phyloP scores from a whole-genome alignment of 2,888 invertebrate genomes.

The Augochlorella aurata region DNA sequence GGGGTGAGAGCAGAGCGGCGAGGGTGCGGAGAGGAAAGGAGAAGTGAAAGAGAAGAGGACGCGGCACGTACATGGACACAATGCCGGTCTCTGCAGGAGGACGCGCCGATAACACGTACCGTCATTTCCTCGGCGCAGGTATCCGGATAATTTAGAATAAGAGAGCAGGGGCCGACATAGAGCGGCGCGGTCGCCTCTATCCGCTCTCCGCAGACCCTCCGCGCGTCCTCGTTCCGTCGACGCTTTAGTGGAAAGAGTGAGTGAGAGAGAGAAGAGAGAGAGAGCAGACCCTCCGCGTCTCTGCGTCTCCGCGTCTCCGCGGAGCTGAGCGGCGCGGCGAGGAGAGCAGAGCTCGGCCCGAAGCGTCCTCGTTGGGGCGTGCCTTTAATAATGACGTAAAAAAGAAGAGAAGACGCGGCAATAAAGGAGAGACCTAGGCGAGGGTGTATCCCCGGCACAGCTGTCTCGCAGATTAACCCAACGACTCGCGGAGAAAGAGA shows the following conservation, averaged over 20 bases:
- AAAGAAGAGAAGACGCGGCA: slow-evolving; percentile 68
- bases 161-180: slow-evolving; percentile 56
- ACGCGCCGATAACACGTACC: slow-evolving; percentile 63
- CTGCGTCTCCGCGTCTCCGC: slow-evolving; percentile 1
- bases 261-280: background rate
- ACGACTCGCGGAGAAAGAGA: slow-evolving; percentile 55
- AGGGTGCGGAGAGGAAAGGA: background rate
- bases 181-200: slow-evolving; percentile 29
- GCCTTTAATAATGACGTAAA: slow-evolving; percentile 68
- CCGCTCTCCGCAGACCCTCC: slow-evolving; percentile 20
- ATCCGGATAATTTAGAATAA: slow-evolving; percentile 66
- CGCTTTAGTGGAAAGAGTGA: background rate
- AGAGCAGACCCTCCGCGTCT: slow-evolving; percentile 2
- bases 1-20: background rate
- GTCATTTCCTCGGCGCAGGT: slow-evolving; percentile 63
- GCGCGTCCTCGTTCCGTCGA: slow-evolving; percentile 3
- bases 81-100: slow-evolving; percentile 53
- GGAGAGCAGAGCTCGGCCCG: slow-evolving; percentile 42
- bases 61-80: slow-evolving; percentile 61
- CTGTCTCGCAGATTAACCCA: slow-evolving; percentile 68
- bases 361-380: slow-evolving; percentile 63
- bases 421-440: slow-evolving; percentile 68
- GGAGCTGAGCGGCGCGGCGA: background rate
- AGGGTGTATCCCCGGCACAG: slow-evolving; percentile 66
- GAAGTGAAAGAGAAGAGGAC: slow-evolving; percentile 21